phyloP scores from a whole-genome alignment of 1,140 invertebrate genomes.

The Pogonomyrmex barbatus region DNA sequence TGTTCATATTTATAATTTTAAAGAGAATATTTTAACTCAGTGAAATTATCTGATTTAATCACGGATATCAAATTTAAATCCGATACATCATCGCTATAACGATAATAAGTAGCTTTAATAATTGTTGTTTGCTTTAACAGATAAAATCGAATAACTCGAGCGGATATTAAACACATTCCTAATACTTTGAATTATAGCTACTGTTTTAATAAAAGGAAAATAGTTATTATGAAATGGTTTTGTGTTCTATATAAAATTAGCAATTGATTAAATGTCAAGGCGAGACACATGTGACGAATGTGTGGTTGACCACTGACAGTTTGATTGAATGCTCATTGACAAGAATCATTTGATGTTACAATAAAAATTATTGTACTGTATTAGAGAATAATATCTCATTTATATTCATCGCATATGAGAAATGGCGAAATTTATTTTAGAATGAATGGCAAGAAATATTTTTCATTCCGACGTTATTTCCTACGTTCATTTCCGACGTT shows the following conservation, averaged over 20 bases:
- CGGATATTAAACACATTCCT: slow-evolving; percentile 1
- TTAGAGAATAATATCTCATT: neutral
- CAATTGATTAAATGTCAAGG: slow-evolving; percentile 69
- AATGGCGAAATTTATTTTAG: neutral
- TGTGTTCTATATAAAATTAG: neutral
- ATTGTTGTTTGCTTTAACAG: neutral
- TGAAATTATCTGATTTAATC: slow-evolving; percentile 22
- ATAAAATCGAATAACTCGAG: neutral
- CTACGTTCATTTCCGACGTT: neutral
- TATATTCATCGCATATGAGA: neutral
- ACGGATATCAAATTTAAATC: neutral
- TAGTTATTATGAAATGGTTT: slow-evolving; percentile 49
- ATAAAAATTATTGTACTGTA: slow-evolving; percentile 58
- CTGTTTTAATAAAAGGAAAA: slow-evolving; percentile 11
- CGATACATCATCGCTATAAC: neutral
- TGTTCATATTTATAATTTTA: neutral
- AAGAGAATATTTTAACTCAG: neutral
- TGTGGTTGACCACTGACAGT: slow-evolving; percentile 52
- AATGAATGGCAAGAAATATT: slow-evolving; percentile 24
- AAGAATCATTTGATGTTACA: slow-evolving; percentile 54
- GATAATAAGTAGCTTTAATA: neutral
- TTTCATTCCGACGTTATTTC: neutral
- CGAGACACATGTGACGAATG: slow-evolving; percentile 44
- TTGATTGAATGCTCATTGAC: slow-evolving; percentile 65
- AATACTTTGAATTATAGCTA: neutral